A percentile compares a stretch with the other conserved stretches of the same genome.
These are phyloP conservation scores for Agapornis canus DNA, from an alignment of 2,797 vertebrate genomes.

Conservation along the genomic window DNA sequence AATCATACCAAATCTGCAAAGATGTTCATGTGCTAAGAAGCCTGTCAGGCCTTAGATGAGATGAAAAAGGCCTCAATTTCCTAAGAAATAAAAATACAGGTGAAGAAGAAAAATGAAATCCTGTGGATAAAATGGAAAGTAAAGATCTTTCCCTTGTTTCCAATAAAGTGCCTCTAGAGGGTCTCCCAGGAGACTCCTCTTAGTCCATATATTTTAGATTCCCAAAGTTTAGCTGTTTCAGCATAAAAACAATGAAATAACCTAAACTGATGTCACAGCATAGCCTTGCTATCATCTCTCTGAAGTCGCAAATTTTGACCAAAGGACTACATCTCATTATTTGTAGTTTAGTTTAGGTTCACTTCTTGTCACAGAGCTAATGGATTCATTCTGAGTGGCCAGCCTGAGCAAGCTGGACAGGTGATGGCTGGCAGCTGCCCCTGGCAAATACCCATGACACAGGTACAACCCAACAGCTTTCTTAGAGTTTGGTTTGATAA, in stretches of 20 bases:
- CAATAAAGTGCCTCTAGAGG: neutral
- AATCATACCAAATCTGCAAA: neutral
- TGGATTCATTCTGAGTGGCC: constrained; percentile 29
- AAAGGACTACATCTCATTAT: constrained; percentile 9
- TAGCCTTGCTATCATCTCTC: neutral
- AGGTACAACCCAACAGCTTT: neutral
- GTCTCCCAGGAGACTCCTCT: neutral
- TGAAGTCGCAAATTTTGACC: constrained; percentile 10
- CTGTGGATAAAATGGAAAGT: neutral
- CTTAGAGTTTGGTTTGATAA: neutral
- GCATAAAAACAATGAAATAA: neutral
- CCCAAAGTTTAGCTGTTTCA: neutral
- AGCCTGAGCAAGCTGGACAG: constrained; percentile 33
- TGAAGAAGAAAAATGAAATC: constrained; percentile 12
- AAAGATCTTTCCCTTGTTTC: neutral
- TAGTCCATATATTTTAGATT: neutral
- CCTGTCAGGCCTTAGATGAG: neutral
- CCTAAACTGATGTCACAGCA: neutral
- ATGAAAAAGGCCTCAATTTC: neutral
- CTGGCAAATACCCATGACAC: neutral
- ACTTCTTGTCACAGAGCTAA: constrained; percentile 45
- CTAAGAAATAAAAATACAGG: neutral
- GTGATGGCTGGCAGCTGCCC: constrained; percentile 35
- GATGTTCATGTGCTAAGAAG: constrained; percentile 1
- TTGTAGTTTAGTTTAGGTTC: constrained; percentile 37